A percentile compares a stretch with the other conserved stretches of the same genome.
Evolutionary conservation across 2,888 invertebrate species (phyloP).

Genomic region (Heliconius erato): DNA sequence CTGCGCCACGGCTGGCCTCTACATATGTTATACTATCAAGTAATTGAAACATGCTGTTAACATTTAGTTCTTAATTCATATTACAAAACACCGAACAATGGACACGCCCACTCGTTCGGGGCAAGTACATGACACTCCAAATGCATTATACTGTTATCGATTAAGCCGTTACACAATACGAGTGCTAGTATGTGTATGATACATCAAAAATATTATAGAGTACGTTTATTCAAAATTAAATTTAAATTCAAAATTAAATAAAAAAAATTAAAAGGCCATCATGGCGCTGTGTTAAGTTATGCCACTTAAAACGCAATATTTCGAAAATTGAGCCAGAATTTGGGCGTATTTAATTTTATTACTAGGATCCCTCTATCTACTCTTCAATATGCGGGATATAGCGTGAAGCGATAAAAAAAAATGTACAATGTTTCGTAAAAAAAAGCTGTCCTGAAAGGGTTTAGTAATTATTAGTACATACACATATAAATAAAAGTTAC

Average conservation of each 20-base stretch:
- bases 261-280: not conserved
- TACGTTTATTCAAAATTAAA: not conserved
- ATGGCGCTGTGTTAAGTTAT: not conserved
- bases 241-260: too few relatives aligned
- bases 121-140: conserved; percentile 19
- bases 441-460: too few relatives aligned
- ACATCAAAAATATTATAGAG: not conserved
- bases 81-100: conserved; percentile 31
- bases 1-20: too few relatives aligned
- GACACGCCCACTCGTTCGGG: conserved; percentile 22
- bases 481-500: too few relatives aligned
- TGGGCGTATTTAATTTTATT: too few relatives aligned
- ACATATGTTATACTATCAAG: not conserved
- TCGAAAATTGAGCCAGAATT: too few relatives aligned
- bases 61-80: conserved; percentile 7
- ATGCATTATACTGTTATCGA: conserved; percentile 25
- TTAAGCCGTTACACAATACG: not conserved
- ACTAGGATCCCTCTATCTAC: too few relatives aligned
- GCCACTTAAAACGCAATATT: too few relatives aligned
- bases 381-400: too few relatives aligned
- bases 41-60: conserved; percentile 12
- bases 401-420: too few relatives aligned
- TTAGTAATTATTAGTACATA: too few relatives aligned
- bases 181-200: not conserved
- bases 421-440: too few relatives aligned